Conservation (phyloP, 2,888 invertebrate species). For the Mystacides longicornis region DNA sequence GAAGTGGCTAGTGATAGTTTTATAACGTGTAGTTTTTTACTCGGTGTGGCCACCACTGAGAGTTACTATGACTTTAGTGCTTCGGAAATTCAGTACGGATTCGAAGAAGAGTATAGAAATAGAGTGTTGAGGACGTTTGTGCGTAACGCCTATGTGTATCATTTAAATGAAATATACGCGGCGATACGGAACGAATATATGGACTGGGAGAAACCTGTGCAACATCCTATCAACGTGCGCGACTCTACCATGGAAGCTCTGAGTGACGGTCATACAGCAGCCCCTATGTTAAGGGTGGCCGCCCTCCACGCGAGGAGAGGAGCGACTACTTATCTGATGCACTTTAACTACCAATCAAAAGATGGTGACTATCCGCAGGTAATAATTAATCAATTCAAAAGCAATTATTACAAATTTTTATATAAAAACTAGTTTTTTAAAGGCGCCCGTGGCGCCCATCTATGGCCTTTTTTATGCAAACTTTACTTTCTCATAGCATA, state of each 20-base stretch:
- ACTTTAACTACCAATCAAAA: constrained; percentile 74
- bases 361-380: constrained; percentile 67
- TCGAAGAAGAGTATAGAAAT: constrained; percentile 73
- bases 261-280: constrained; percentile 75
- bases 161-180: constrained; percentile 81
- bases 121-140: constrained; percentile 72
- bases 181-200: constrained; percentile 86
- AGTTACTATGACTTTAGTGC: constrained; percentile 69
- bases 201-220: constrained; percentile 80
- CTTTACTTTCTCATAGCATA: too few species aligned
- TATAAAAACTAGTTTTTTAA: too few species aligned
- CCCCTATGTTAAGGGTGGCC: constrained; percentile 65
- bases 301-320: constrained; percentile 64
- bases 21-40: constrained; percentile 61
- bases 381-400: constrained; percentile 28
- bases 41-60: constrained; percentile 70
- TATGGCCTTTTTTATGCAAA: too few species aligned
- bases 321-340: constrained; percentile 68
- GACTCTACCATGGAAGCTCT: constrained; percentile 79
- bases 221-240: constrained; percentile 76
- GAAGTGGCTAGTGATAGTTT: constrained; percentile 58
- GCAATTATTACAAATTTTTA: too few species aligned
- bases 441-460: too few species aligned
- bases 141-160: constrained; percentile 80
- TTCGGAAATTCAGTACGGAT: constrained; percentile 69